These are phyloP conservation scores for Nyctibius bracteatus DNA, from an alignment of 2,113 vertebrate genomes.

Conservation along the genomic window DNA sequence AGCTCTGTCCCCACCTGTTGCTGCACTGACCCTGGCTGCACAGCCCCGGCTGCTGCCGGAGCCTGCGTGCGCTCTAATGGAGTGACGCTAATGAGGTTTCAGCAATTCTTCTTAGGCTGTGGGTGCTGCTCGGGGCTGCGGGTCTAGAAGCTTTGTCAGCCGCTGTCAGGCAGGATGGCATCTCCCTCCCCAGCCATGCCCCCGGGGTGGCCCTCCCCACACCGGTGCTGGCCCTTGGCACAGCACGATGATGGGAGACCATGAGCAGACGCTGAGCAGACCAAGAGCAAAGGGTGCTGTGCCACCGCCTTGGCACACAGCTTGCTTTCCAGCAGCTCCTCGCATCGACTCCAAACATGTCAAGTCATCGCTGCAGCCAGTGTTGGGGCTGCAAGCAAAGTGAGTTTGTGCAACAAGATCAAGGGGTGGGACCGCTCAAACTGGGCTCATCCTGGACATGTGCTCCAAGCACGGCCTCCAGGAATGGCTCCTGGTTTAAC, in stretches of 20 bases:
- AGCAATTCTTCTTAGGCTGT: not conserved
- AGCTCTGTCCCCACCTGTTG: not conserved
- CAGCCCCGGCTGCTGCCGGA: no score
- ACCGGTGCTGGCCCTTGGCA: not conserved
- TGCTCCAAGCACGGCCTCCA: not conserved
- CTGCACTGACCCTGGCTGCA: no score
- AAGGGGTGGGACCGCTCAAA: not conserved
- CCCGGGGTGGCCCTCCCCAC: not conserved
- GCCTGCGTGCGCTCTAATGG: no score
- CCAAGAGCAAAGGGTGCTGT: rapidly evolving
- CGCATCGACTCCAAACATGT: rapidly evolving
- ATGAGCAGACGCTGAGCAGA: rapidly evolving
- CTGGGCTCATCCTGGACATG: not conserved
- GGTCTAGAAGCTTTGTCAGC: not conserved
- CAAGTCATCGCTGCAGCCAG: not conserved
- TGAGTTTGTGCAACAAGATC: not conserved
- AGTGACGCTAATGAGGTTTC: no score
- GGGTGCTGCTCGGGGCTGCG: not conserved
- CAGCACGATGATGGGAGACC: rapidly evolving
- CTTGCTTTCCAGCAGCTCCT: not conserved
- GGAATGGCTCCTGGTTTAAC: not conserved
- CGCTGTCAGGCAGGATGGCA: not conserved
- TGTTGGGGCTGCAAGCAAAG: not conserved
- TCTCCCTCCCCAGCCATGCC: not conserved
- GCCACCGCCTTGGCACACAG: not conserved